These are phyloP conservation scores for Xylophagus ater DNA, from an alignment of 2,888 invertebrate genomes.

Conservation along the genomic window DNA sequence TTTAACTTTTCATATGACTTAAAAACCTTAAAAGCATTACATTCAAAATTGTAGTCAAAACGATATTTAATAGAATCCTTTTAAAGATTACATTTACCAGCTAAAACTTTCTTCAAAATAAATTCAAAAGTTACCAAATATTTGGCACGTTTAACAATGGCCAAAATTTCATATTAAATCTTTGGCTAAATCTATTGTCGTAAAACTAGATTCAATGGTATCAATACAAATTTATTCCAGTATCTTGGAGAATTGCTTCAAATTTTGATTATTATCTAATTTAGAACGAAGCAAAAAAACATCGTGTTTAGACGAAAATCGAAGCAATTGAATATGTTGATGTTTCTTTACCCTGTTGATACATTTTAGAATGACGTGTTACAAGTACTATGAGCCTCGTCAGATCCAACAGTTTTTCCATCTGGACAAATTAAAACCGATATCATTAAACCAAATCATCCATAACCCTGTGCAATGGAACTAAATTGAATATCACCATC, in stretches of 20 bases:
- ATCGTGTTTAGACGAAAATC: slow-evolving; percentile 91
- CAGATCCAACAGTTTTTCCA: slow-evolving; percentile 88
- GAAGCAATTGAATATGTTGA: slow-evolving; percentile 95
- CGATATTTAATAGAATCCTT: no score
- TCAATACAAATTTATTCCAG: slow-evolving; percentile 78
- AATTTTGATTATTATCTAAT: slow-evolving; percentile 63
- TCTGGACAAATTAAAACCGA: slow-evolving; percentile 88
- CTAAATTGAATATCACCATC: slow-evolving; percentile 96
- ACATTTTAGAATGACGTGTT: slow-evolving; percentile 69
- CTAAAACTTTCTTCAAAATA: no score
- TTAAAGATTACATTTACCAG: no score
- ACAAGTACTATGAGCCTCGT: slow-evolving; percentile 94
- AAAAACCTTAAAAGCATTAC: no score
- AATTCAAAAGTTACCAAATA: slow-evolving; percentile 91
- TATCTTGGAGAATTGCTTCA: slow-evolving; percentile 62
- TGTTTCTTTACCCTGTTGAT: slow-evolving; percentile 86
- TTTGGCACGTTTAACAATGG: slow-evolving; percentile 50
- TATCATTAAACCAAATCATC: slow-evolving; percentile 93
- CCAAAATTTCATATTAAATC: slow-evolving; percentile 86
- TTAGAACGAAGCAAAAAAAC: slow-evolving; percentile 81
- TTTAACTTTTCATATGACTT: no score
- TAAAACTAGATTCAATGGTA: slow-evolving; percentile 79
- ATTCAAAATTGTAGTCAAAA: no score
- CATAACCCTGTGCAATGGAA: slow-evolving; percentile 88
- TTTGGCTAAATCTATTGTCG: slow-evolving; percentile 94